Evolutionary conservation across 2,888 invertebrate genomes (phyloP).

Genomic region (Scelioninae gen. 1): DNA sequence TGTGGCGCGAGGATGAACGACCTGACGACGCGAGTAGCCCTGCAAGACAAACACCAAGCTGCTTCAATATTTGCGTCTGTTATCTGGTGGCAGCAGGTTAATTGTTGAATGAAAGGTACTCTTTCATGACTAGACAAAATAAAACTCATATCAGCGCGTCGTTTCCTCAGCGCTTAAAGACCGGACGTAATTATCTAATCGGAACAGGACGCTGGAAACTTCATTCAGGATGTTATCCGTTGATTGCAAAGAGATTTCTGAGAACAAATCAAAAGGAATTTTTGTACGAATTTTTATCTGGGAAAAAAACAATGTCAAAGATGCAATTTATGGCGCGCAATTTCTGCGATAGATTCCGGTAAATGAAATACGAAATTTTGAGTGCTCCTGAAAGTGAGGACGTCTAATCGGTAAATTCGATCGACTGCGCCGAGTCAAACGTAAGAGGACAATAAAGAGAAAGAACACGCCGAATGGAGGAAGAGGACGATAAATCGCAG

Average conservation of each 20-base stretch:
- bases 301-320: slow-evolving; percentile 36
- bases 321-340: slow-evolving; percentile 40
- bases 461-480: slow-evolving; percentile 71
- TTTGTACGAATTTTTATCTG: slow-evolving; percentile 27
- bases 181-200: slow-evolving; percentile 72
- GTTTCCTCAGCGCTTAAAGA: slow-evolving; percentile 61
- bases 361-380: slow-evolving; percentile 61
- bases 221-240: slow-evolving; percentile 59
- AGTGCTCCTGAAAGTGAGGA: slow-evolving; percentile 52
- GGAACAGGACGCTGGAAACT: slow-evolving; percentile 55
- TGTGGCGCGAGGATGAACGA: slow-evolving; percentile 48
- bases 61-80: slow-evolving; percentile 68
- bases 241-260: slow-evolving; percentile 53
- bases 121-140: slow-evolving; percentile 67
- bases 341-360: slow-evolving; percentile 13
- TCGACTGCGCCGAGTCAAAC: slow-evolving; percentile 60
- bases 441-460: slow-evolving; percentile 72
- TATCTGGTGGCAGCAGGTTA: slow-evolving; percentile 66
- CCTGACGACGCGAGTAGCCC: slow-evolving; percentile 54
- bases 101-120: slow-evolving; percentile 68
- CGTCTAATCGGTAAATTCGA: slow-evolving; percentile 65
- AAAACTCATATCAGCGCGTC: slow-evolving; percentile 60
- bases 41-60: slow-evolving; percentile 52
- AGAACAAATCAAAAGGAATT: slow-evolving; percentile 40
- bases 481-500: slow-evolving; percentile 82